A percentile compares a stretch with the other conserved stretches of the same genome.
Conservation (phyloP, 2,888 invertebrate genomes). For the Boloria euphrosyne region DNA sequence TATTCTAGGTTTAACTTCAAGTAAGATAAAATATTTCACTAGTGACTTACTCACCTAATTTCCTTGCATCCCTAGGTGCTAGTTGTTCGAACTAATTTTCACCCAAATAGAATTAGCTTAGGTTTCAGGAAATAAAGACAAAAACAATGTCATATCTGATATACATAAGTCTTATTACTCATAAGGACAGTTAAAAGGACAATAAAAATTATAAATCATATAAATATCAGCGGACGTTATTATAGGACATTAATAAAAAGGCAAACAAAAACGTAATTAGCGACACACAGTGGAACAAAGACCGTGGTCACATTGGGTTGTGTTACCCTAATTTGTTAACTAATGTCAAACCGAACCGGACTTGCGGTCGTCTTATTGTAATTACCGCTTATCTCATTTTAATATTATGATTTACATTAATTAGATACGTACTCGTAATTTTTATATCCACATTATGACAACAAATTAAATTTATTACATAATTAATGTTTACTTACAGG, state of each 20-base stretch:
- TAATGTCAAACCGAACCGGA: slow-evolving; percentile 58
- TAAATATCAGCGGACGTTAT: slow-evolving; percentile 3
- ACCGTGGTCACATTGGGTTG: slow-evolving; percentile 54
- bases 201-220: slow-evolving; percentile 8
- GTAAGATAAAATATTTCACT: too few species aligned
- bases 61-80: too few species aligned
- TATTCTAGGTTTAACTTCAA: too few species aligned
- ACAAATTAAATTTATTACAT: too few species aligned
- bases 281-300: slow-evolving; percentile 59
- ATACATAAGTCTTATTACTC: too few species aligned
- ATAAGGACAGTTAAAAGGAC: too few species aligned
- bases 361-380: slow-evolving; percentile 69
- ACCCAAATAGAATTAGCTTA: too few species aligned
- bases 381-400: slow-evolving; percentile 51
- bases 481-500: too few species aligned
- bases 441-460: too few species aligned
- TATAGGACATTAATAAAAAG: slow-evolving; percentile 53
- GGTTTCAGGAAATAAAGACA: not conserved
- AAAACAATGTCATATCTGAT: too few species aligned
- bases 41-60: too few species aligned
- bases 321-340: slow-evolving; percentile 77
- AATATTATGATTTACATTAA: slow-evolving; percentile 28
- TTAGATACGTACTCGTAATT: not conserved
- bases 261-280: slow-evolving; percentile 78
- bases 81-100: too few species aligned